These are phyloP conservation scores for Trematocara marginatum DNA, from an alignment of 2,113 vertebrate genomes.

Conservation along the genomic window DNA sequence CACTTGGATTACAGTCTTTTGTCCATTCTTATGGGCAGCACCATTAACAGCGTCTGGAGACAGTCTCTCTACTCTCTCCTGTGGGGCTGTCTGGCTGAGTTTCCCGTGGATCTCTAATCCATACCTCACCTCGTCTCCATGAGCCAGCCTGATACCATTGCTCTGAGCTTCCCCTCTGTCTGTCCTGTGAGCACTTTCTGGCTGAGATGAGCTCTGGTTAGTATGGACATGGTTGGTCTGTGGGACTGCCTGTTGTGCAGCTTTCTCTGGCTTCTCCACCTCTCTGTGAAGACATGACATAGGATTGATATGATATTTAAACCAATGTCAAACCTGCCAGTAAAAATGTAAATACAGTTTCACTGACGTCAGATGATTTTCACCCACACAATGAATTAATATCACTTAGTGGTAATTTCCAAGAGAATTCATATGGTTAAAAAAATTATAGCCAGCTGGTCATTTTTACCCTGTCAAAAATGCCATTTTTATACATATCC, in stretches of 20 bases:
- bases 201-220: constrained; percentile 68
- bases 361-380: background rate
- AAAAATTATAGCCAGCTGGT: background rate
- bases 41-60: constrained; percentile 73
- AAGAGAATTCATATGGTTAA: background rate
- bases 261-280: constrained; percentile 76
- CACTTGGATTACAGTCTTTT: constrained; percentile 57
- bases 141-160: constrained; percentile 66
- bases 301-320: background rate
- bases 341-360: background rate
- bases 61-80: constrained; percentile 70
- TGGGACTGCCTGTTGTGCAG: constrained; percentile 77
- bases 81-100: constrained; percentile 55
- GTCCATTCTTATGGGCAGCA: constrained; percentile 78
- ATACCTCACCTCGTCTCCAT: constrained; percentile 71
- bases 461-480: background rate
- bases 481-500: background rate
- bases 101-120: constrained; percentile 75
- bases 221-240: constrained; percentile 82
- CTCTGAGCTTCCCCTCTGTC: constrained; percentile 64
- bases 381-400: background rate
- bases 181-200: constrained; percentile 64
- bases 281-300: constrained; percentile 71
- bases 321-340: background rate
- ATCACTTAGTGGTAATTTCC: background rate